Evolutionary conservation across 2,113 vertebrate species (phyloP).

Genomic region (Catharus fuscescens): DNA sequence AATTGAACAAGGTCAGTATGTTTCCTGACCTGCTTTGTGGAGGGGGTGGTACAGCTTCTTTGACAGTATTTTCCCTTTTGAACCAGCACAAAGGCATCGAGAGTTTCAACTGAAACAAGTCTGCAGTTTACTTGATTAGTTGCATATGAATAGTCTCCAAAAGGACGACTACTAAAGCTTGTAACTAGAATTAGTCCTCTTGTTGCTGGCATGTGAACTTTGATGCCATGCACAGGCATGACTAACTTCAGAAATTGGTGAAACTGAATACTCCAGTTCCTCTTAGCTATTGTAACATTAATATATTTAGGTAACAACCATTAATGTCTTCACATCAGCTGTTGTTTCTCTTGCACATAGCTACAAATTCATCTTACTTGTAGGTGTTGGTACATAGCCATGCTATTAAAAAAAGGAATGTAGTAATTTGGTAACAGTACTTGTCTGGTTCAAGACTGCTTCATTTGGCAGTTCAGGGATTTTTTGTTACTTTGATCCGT

Average conservation of each 20-base stretch:
- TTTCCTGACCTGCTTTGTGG: background rate
- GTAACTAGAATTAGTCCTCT: background rate
- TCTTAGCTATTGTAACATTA: background rate
- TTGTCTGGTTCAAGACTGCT: background rate
- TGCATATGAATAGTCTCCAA: background rate
- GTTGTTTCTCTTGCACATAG: background rate
- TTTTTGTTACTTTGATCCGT: background rate
- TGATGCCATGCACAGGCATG: background rate
- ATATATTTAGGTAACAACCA: background rate
- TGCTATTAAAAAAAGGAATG: background rate
- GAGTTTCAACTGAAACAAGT: background rate
- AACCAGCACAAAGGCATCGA: background rate
- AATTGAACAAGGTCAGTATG: rapidly evolving
- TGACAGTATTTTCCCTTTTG: background rate
- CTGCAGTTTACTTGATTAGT: background rate
- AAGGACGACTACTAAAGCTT: background rate
- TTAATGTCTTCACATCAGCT: background rate
- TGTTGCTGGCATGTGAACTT: background rate
- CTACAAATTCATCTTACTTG: background rate
- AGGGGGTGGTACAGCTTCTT: background rate
- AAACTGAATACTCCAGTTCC: background rate
- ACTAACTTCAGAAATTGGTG: background rate
- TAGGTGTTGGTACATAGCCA: background rate
- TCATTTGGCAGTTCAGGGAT: background rate
- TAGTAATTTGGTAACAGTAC: background rate